Conservation (phyloP, 2,888 invertebrate genomes). For the Ophraella communa region DNA sequence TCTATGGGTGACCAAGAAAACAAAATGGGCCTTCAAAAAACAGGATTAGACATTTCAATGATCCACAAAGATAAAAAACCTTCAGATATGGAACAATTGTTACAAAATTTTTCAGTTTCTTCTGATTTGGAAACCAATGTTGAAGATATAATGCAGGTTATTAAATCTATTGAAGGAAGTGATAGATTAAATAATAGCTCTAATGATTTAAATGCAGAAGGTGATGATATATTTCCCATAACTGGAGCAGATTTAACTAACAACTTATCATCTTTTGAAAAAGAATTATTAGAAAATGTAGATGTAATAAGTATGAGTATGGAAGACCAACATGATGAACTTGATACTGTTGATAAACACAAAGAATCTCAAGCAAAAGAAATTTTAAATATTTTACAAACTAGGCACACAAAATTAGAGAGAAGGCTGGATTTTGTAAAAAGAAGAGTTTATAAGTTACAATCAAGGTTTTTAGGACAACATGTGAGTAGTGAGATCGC, state of each 20-base stretch:
- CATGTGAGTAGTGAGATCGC: conserved; percentile 81
- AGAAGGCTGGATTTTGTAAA: conserved; percentile 75
- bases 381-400: conserved; percentile 62
- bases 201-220: conserved; percentile 50
- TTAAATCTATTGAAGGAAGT: conserved; percentile 74
- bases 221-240: conserved; percentile 52
- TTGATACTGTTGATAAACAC: conserved; percentile 58
- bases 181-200: conserved; percentile 54
- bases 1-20: conserved; percentile 66
- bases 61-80: conserved; percentile 49
- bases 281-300: conserved; percentile 60
- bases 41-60: conserved; percentile 63
- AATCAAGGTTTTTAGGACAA: conserved; percentile 76
- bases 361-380: conserved; percentile 62
- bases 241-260: conserved; percentile 52
- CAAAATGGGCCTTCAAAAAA: conserved; percentile 63
- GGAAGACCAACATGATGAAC: conserved; percentile 56
- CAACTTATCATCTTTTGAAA: conserved; percentile 51
- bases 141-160: conserved; percentile 75
- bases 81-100: conserved; percentile 70
- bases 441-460: conserved; percentile 77
- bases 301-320: conserved; percentile 64
- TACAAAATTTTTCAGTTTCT: conserved; percentile 63
- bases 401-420: conserved; percentile 69
- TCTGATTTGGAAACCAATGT: conserved; percentile 65